Percentiles rank a stretch among this genome's conserved stretches.
These are phyloP conservation scores for Pseudomyrmex pallidus DNA, from an alignment of 1,140 invertebrate genomes.

Conservation along the genomic window DNA sequence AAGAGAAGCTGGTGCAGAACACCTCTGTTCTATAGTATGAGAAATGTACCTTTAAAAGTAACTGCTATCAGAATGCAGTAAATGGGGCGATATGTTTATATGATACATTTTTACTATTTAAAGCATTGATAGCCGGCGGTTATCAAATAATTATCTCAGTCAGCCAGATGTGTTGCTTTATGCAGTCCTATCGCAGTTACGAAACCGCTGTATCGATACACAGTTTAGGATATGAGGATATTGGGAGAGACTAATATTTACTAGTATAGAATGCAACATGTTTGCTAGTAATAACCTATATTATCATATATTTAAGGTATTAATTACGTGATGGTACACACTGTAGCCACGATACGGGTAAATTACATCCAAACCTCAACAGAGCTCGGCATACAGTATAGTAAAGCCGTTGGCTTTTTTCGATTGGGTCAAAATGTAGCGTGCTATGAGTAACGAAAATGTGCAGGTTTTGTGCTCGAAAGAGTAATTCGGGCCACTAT, in stretches of 20 bases:
- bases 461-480: conserved; percentile 34
- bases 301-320: neutral
- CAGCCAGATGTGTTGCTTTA: neutral
- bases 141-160: neutral
- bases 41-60: neutral
- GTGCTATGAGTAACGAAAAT: conserved; percentile 27
- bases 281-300: neutral
- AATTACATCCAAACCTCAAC: conserved; percentile 5
- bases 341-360: neutral
- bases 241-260: neutral
- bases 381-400: conserved; percentile 7
- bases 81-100: neutral
- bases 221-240: neutral
- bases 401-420: neutral
- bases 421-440: conserved; percentile 2
- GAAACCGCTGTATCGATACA: neutral
- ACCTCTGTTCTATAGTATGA: neutral
- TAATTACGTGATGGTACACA: neutral
- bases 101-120: too few relatives aligned
- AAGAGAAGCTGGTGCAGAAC: neutral
- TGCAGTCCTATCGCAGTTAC: neutral
- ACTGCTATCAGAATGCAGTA: neutral
- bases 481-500: conserved; percentile 43
- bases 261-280: neutral
- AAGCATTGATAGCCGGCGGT: neutral